Base-by-base conservation (phyloP, 2,113 vertebrate genomes). In the Oxygymnocypris stewartii region DNA sequence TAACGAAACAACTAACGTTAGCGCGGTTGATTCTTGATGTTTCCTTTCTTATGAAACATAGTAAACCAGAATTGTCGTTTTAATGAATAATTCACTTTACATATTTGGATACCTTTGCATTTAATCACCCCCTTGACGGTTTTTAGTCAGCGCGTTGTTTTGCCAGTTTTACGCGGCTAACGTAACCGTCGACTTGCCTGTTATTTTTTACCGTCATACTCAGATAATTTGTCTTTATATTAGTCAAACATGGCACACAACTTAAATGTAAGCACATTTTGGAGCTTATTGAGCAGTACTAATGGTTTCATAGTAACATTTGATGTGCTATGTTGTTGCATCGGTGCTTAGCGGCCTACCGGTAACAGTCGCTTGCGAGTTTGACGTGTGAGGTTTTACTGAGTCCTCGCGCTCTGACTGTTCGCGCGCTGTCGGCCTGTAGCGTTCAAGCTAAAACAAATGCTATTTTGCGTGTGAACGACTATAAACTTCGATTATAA, bases 321-420 rank as follows among this genome's bases (percentile, higher is more conserved):
- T 10, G 11, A 23, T 25, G 42, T 35, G 40, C 42, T n/a, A 16
- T 49, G 20, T 4, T 67, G n/a, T 49, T 75, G 20, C 25, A 37
- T 85, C 28, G 16, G 71, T 65, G 49, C 12, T 6, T 76, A 31
- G 84, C 79, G 88, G 88, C 88, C 88, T 89, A 88, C 88, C 86
- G 88, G 86, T 88, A 65, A 83, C 78, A 86, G 67, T 81, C 78
- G 65, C 40, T 77, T 84, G 85, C 44, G 81, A 65, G 85, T 42
- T 74, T 75, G 67, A 82, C 49, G 81, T 65, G 25, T 71, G 63
- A 71, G 65, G 61, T 42, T 74, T 59, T 59, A 14, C 67, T n/a
- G 20, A 20, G 61, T 49, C 18, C 42, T 65, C 79, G 59, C 59
- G 7, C 79, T 63, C 81, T 14, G 12, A 6, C 44, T 11, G 31